Evolutionary conservation across 2,797 vertebrate genomes (phyloP).

Genomic region (Tamandua tetradactyla): DNA sequence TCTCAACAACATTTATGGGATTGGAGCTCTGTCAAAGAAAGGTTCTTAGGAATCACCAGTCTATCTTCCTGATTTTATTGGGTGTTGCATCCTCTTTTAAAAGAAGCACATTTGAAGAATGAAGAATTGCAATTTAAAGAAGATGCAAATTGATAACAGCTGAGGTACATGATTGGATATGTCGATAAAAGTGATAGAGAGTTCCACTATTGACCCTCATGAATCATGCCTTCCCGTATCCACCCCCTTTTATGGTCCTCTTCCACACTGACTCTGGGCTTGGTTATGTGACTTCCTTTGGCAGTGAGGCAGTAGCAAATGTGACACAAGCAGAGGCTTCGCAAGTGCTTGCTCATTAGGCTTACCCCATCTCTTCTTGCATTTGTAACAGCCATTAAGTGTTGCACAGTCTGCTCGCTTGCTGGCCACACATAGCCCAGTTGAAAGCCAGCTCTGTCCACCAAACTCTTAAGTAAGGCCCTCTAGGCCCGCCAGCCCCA

Average conservation of each 20-base stretch:
- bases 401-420: slow-evolving; percentile 1
- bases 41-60: not conserved
- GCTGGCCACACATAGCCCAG: not conserved
- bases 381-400: not conserved
- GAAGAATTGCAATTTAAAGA: not conserved
- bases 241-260: not conserved
- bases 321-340: not conserved
- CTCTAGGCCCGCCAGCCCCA: not conserved
- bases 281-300: slow-evolving; percentile 8
- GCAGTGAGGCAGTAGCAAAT: not conserved
- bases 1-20: not conserved
- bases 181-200: not conserved
- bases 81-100: not conserved
- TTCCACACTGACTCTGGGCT: not conserved
- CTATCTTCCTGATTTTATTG: not conserved
- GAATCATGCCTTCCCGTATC: not conserved
- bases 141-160: not conserved
- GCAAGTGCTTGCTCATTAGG: not conserved
- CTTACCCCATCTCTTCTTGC: not conserved
- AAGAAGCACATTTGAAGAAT: not conserved
- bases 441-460: not conserved
- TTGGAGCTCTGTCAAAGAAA: not conserved
- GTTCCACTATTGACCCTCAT: not conserved
- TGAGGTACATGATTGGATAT: not conserved
- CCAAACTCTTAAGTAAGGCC: not conserved